Evolutionary conservation across 2,113 vertebrate genomes (phyloP).

Genomic region (Morone chrysops): DNA sequence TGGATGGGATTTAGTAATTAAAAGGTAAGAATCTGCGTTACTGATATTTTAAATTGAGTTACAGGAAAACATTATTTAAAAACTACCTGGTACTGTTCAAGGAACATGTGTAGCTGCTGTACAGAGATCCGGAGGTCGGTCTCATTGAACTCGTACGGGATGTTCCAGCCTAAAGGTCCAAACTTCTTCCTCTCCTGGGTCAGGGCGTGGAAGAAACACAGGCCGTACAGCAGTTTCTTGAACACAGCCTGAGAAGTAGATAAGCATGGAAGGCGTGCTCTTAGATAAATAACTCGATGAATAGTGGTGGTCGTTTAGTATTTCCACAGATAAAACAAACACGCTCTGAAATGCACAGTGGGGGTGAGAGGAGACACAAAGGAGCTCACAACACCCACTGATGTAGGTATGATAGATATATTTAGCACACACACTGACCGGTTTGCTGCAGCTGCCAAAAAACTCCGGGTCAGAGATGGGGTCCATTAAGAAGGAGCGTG

Average conservation of each 20-base stretch:
- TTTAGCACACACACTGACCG: conserved; percentile 77
- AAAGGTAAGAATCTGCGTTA: background rate
- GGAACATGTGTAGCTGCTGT: conserved; percentile 91
- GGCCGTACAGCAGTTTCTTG: conserved; percentile 89
- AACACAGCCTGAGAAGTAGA: conserved; percentile 85
- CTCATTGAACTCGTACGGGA: conserved; percentile 92
- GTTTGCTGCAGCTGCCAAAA: conserved; percentile 88
- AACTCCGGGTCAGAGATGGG: conserved; percentile 90
- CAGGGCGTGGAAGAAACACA: conserved; percentile 93
- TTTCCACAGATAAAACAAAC: conserved; percentile 47
- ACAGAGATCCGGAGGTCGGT: conserved; percentile 91
- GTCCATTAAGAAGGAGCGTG: conserved; percentile 91
- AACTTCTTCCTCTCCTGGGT: conserved; percentile 92
- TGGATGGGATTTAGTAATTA: background rate
- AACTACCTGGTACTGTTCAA: conserved; percentile 89
- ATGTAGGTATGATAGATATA: conserved; percentile 6
- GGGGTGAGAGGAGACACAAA: conserved; percentile 30
- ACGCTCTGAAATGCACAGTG: conserved; percentile 30
- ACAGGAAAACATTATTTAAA: background rate
- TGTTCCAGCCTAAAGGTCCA: conserved; percentile 93
- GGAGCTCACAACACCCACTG: conserved; percentile 18
- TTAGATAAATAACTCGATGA: conserved; percentile 16
- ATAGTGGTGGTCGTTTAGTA: conserved; percentile 3
- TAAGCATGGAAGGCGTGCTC: background rate
- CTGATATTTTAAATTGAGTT: background rate